Evolutionary conservation across 2,113 vertebrate genomes (phyloP).

Genomic region (Sapajus apella): DNA sequence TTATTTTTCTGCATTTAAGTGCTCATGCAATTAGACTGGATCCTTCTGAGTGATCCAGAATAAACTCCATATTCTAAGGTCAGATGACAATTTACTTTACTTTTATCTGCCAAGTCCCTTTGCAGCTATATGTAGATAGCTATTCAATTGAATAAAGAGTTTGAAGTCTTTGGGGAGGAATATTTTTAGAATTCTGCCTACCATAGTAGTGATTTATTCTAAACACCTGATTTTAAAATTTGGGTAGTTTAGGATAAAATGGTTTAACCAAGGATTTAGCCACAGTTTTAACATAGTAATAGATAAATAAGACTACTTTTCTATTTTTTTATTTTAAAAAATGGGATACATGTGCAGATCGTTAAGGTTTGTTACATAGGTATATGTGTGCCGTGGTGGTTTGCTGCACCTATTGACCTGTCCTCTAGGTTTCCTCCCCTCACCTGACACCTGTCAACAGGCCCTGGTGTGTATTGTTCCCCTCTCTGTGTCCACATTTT

Average conservation of each 20-base stretch:
- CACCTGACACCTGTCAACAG: too few species aligned
- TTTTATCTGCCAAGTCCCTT: neutral
- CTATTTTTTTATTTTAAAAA: neutral
- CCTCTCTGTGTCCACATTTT: too few species aligned
- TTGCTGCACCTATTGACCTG: too few species aligned
- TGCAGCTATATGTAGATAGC: neutral
- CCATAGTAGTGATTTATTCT: neutral
- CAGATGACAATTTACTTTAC: neutral
- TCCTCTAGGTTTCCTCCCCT: too few species aligned
- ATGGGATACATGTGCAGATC: too few species aligned
- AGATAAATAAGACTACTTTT: neutral
- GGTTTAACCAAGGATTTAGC: neutral
- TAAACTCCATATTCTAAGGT: neutral
- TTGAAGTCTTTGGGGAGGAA: accelerated
- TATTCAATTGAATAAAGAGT: neutral
- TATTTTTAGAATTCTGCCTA: neutral
- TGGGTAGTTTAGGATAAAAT: neutral
- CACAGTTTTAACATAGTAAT: neutral
- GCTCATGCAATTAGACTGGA: neutral
- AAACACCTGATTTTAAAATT: neutral
- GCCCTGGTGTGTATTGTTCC: too few species aligned
- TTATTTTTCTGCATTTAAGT: neutral
- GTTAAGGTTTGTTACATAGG: too few species aligned
- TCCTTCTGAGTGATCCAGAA: neutral
- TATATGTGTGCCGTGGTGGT: too few species aligned